Percentiles rank a stretch among this genome's conserved stretches.
Evolutionary conservation across 2,797 vertebrate genomes (phyloP).

Genomic region (Semaprochilodus insignis): DNA sequence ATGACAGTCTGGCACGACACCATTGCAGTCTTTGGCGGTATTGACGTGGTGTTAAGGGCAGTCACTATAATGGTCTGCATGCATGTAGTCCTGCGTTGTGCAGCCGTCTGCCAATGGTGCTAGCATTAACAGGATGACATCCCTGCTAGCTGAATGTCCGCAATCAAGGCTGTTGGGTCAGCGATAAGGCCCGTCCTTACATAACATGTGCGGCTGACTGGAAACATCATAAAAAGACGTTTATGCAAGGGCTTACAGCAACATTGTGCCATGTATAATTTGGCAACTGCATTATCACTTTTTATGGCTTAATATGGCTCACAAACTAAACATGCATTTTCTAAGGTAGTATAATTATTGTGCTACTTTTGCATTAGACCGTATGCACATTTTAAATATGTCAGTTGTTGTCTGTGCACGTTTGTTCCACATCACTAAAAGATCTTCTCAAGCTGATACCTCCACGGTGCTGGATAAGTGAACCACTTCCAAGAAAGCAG

Average conservation of each 20-base stretch:
- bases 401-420: background rate
- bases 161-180: too few species aligned
- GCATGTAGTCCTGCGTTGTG: too few species aligned
- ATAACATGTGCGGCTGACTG: too few species aligned
- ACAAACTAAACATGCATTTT: background rate
- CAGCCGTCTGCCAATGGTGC: too few species aligned
- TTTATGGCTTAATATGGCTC: background rate
- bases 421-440: background rate
- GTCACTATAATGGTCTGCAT: too few species aligned
- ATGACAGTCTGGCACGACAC: too few species aligned
- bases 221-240: background rate
- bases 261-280: background rate
- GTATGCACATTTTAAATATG: background rate
- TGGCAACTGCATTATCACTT: background rate
- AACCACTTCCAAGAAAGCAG: slow-evolving; percentile 15
- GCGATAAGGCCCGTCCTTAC: too few species aligned
- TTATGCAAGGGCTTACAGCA: background rate
- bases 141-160: too few species aligned
- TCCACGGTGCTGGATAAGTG: background rate
- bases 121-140: too few species aligned
- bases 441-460: background rate
- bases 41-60: too few species aligned
- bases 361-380: slow-evolving; percentile 1
- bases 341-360: background rate
- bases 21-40: too few species aligned